Conservation (phyloP, 2,888 invertebrate species). For the Bruchidius siliquastri region DNA sequence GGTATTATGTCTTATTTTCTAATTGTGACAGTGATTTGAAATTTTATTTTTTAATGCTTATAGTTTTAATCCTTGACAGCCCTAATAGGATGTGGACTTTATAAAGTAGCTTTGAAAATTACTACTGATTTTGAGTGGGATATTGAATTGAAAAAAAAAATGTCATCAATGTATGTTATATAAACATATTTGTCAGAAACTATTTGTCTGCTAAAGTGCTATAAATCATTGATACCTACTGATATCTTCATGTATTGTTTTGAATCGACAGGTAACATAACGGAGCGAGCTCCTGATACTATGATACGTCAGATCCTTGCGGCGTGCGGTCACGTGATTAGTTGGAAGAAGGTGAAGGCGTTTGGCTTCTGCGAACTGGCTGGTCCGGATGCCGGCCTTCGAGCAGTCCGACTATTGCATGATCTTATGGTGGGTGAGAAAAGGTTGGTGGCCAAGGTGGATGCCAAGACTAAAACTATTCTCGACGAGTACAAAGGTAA, state of each 20-base stretch:
- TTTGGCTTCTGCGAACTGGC: constrained; percentile 98
- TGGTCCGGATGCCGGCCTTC: constrained; percentile 89
- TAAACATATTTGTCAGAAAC: too few relatives aligned
- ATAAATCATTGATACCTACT: neutral
- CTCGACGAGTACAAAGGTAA: constrained; percentile 88
- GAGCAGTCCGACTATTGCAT: constrained; percentile 89
- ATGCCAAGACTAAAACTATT: constrained; percentile 93
- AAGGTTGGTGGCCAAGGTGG: constrained; percentile 91
- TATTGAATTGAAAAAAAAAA: too few relatives aligned
- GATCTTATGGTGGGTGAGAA: constrained; percentile 91
- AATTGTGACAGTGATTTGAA: too few relatives aligned
- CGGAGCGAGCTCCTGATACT: constrained; percentile 89
- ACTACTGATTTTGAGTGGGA: too few relatives aligned
- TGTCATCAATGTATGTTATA: too few relatives aligned
- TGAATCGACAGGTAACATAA: constrained; percentile 67
- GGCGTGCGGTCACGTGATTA: constrained; percentile 89
- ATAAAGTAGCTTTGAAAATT: too few relatives aligned
- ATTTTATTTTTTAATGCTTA: too few relatives aligned
- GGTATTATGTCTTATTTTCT: too few relatives aligned
- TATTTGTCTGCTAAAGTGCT: too few relatives aligned
- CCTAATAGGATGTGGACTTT: too few relatives aligned
- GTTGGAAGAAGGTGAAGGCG: constrained; percentile 96
- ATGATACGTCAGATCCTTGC: constrained; percentile 90
- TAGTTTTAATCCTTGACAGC: too few relatives aligned
- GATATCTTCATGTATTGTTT: neutral